Conservation (phyloP, 1,140 invertebrate genomes). For the Drosophila setifemur region DNA sequence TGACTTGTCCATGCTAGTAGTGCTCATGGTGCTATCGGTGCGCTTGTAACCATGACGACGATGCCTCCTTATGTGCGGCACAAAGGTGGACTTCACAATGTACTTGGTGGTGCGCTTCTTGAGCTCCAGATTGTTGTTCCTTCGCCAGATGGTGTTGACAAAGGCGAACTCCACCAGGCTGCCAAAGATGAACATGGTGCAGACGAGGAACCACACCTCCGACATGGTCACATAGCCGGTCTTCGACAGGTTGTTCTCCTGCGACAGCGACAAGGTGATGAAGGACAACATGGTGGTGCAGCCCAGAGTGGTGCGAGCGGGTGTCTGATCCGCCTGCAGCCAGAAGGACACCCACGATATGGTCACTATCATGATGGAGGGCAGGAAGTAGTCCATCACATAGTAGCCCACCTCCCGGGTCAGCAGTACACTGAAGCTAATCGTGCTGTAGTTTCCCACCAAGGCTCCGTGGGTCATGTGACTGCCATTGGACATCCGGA, state of each 20-base stretch:
- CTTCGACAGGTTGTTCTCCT: conserved; percentile 90
- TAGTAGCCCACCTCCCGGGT: conserved; percentile 93
- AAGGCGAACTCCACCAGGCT: conserved; percentile 95
- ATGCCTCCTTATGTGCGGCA: conserved; percentile 87
- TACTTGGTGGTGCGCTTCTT: conserved; percentile 93
- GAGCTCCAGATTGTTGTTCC: conserved; percentile 90
- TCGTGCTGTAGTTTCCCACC: conserved; percentile 90
- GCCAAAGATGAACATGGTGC: conserved; percentile 92
- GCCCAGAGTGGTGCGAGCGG: conserved; percentile 90
- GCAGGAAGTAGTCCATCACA: conserved; percentile 94
- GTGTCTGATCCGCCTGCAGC: conserved; percentile 93
- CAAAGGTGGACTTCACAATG: conserved; percentile 91
- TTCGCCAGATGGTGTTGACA: conserved; percentile 93
- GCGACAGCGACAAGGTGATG: conserved; percentile 91
- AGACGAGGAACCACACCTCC: conserved; percentile 93
- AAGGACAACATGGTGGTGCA: conserved; percentile 93
- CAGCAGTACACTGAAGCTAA: conserved; percentile 90
- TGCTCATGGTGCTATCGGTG: conserved; percentile 83
- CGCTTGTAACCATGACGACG: conserved; percentile 81
- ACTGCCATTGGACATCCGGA: conserved; percentile 83
- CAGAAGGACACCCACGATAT: conserved; percentile 96
- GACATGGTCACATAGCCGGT: conserved; percentile 94
- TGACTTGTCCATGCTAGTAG: conserved; percentile 82
- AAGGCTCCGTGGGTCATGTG: conserved; percentile 87
- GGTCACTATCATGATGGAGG: conserved; percentile 93